Percentiles rank a stretch among this genome's conserved stretches.
Conservation (phyloP, 2,888 invertebrate genomes). For the Hemithea aestivaria region DNA sequence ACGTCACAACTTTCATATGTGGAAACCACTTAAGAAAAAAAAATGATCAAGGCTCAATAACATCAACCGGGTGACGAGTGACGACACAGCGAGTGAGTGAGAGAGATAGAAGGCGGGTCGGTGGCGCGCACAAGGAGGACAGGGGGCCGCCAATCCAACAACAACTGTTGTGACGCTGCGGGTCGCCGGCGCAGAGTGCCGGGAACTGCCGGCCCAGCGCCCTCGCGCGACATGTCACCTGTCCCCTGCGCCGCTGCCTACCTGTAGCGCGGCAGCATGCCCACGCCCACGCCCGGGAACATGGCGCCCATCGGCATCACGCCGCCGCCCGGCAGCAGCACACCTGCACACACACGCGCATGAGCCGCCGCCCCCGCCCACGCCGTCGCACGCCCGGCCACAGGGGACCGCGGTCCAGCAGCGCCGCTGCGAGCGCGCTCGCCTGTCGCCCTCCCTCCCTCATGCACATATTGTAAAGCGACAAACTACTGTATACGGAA, state of each 20-base stretch:
- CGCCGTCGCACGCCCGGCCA: slow-evolving; percentile 20
- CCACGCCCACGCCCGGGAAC: slow-evolving; percentile 67
- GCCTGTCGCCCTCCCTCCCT: slow-evolving; percentile 49
- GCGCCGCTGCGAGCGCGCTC: slow-evolving; percentile 67
- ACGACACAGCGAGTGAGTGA: slow-evolving; percentile 16
- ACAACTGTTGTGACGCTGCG: slow-evolving; percentile 69
- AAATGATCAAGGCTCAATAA: slow-evolving; percentile 69
- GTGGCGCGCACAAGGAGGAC: slow-evolving; percentile 56
- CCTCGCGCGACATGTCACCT: slow-evolving; percentile 47
- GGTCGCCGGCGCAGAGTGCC: slow-evolving; percentile 62
- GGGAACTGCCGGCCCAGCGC: slow-evolving; percentile 80
- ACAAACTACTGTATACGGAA: too few species aligned
- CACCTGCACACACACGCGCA: slow-evolving; percentile 53
- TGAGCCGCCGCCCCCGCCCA: slow-evolving; percentile 5
- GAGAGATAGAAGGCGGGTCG: slow-evolving; percentile 39
- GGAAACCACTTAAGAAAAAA: slow-evolving; percentile 67
- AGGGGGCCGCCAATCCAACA: slow-evolving; percentile 80
- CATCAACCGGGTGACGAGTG: slow-evolving; percentile 29
- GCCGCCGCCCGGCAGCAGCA: slow-evolving; percentile 74
- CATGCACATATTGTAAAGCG: not conserved
- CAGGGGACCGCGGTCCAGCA: slow-evolving; percentile 36
- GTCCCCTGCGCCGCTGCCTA: slow-evolving; percentile 42
- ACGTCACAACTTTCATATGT: slow-evolving; percentile 75
- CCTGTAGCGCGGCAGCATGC: slow-evolving; percentile 88
- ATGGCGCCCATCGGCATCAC: slow-evolving; percentile 74